Percentiles rank a stretch among this genome's conserved stretches.
Evolutionary conservation across 1,140 invertebrate genomes (phyloP).

Genomic region (Anastatus disparis): DNA sequence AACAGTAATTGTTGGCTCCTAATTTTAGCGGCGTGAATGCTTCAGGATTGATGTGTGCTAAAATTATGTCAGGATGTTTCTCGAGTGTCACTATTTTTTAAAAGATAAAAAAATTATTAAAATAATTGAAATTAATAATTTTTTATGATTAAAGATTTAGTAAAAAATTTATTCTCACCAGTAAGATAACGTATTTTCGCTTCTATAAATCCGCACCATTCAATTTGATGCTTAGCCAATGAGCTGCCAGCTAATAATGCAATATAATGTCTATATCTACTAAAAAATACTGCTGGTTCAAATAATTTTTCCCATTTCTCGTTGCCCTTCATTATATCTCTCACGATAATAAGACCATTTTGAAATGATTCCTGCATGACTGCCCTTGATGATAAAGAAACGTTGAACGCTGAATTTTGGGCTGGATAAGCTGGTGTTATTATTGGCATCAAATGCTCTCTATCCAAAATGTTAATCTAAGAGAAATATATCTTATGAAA

Average conservation of each 20-base stretch:
- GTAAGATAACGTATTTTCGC: constrained; percentile 19
- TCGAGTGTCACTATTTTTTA: not conserved
- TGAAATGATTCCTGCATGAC: constrained; percentile 3
- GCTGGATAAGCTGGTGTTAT: constrained; percentile 15
- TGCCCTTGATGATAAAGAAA: not conserved
- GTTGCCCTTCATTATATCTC: not conserved
- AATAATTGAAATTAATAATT: not conserved
- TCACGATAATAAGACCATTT: not conserved
- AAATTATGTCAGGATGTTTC: not conserved
- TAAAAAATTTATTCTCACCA: not conserved
- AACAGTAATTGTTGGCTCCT: not conserved
- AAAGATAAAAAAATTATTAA: not conserved
- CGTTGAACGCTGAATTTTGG: constrained; percentile 7
- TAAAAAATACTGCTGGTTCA: constrained; percentile 7
- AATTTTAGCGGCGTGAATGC: not conserved
- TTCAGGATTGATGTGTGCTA: constrained; percentile 5
- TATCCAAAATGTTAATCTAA: not conserved
- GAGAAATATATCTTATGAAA: too few species aligned
- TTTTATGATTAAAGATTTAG: not conserved
- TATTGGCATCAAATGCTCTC: constrained; percentile 8
- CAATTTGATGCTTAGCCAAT: not conserved
- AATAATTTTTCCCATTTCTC: constrained; percentile 2
- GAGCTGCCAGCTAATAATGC: not conserved
- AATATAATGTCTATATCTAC: constrained; percentile 7
- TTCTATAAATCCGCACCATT: constrained; percentile 21